Percentiles rank a stretch among this genome's conserved stretches.
These are phyloP conservation scores for Xanthorhoe spadicearia DNA, from an alignment of 2,888 invertebrate species.

Conservation along the genomic window DNA sequence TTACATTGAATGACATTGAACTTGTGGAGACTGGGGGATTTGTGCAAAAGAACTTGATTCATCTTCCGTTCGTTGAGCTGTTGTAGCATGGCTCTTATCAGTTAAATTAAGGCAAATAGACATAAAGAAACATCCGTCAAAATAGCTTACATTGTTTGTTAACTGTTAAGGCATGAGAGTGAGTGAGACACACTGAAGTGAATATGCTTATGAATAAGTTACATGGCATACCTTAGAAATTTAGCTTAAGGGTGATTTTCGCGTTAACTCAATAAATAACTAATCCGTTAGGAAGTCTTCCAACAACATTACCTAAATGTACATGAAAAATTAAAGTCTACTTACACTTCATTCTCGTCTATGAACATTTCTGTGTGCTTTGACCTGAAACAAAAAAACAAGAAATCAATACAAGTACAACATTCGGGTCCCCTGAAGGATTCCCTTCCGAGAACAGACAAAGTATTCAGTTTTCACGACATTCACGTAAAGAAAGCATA, in stretches of 20 bases:
- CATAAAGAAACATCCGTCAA: no score
- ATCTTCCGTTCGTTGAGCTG: neutral
- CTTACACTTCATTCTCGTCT: conserved; percentile 84
- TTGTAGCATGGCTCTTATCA: no score
- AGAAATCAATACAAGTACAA: conserved; percentile 25
- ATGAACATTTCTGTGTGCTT: conserved; percentile 79
- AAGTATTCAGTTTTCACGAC: neutral
- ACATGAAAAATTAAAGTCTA: conserved; percentile 37
- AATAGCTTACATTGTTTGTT: no score
- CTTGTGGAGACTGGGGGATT: neutral
- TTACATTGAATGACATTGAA: conserved; percentile 6
- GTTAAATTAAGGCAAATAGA: no score
- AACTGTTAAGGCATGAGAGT: no score
- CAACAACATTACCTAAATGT: neutral
- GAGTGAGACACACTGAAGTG: no score
- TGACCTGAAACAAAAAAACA: conserved; percentile 72
- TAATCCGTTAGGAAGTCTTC: no score
- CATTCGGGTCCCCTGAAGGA: conserved; percentile 8
- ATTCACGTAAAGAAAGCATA: neutral
- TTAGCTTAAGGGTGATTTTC: no score
- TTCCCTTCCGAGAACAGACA: neutral
- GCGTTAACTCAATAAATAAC: neutral
- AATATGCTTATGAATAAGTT: no score
- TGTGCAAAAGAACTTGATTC: neutral
- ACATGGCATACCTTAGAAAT: no score